phyloP scores from a whole-genome alignment of 2,113 vertebrate species.

The Aphyosemion australe region DNA sequence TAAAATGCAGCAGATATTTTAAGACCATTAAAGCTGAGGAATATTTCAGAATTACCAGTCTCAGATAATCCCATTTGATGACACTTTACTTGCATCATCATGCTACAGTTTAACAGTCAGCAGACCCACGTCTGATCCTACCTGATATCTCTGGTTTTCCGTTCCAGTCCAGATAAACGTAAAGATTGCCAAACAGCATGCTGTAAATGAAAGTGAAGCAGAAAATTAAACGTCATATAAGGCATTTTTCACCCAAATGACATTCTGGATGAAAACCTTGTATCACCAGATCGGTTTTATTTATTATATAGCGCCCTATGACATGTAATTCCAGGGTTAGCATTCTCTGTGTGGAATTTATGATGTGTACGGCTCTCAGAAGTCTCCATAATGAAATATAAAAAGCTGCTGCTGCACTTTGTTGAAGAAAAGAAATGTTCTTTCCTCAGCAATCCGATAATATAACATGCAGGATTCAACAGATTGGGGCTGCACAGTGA shows the following conservation, averaged over 20 bases:
- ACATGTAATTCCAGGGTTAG: constrained; percentile 1
- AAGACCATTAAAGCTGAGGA: constrained; percentile 8
- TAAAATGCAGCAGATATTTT: constrained; percentile 35
- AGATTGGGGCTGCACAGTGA: too few relatives aligned
- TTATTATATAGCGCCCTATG: background rate
- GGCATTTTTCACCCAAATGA: too few relatives aligned
- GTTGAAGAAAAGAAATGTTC: background rate
- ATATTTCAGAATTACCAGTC: constrained; percentile 15
- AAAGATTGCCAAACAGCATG: constrained; percentile 97
- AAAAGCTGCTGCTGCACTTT: background rate
- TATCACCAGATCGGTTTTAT: background rate
- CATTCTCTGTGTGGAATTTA: background rate
- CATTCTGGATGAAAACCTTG: background rate
- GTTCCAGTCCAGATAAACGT: constrained; percentile 96
- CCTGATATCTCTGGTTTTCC: constrained; percentile 91
- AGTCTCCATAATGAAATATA: constrained; percentile 1
- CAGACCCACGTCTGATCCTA: constrained; percentile 57
- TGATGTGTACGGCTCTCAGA: background rate
- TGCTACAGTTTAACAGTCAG: background rate
- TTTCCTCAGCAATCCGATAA: background rate
- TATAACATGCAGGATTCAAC: background rate
- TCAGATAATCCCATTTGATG: constrained; percentile 14
- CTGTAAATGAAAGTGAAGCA: constrained; percentile 71
- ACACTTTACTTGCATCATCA: constrained; percentile 12
- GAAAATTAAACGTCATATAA: background rate